Evolutionary conservation across 2,797 vertebrate genomes (phyloP), one percentile per base, ranked within the genome.

Genomic region (Lithobates sylvaticus): DNA sequence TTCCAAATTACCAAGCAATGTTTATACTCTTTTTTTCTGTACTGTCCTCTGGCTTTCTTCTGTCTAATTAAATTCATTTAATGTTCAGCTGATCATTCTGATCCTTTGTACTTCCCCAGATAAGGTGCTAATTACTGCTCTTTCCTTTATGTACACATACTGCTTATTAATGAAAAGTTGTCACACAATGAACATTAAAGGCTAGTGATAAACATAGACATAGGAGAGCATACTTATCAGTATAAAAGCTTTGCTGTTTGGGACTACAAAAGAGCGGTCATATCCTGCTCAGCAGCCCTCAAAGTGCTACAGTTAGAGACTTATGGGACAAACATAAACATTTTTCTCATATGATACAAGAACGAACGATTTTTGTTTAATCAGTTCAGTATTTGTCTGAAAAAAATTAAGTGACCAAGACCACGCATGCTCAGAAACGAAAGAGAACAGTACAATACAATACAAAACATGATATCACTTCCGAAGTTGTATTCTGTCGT

Each of bases 41-140:
- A 44, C 29, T 34, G 8, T 50, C 47, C 44, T 58, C 42, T 72
- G 18, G 21, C 44, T 32, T 72, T 74, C 39, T 71, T 47, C 29
- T 71, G 67, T 70, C 61, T 77, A 71, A 84, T 84, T 64, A 61
- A 68, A 70, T 54, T 39, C 34, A 47, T 47, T 84, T 65, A 76
- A 69, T 76, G 32, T 27, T 32, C 32, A 26, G 10, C 32, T 64
- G 67, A 71, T 42, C 23, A 54, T 71, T 42, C 42, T 50, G 54
- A 72, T 58, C 26, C 39, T 72, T 21, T 15, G 47, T 39, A 23
- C 82, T 84, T 74, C n/a, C 80, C 54, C 4, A 67, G 65, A 75
- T 54, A 71, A 61, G 29, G 36, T 39, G 61, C 50, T 78, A 84
- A 78, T 84, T 78, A 65, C 36, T 54, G 15, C 70, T 68, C 18